Base-by-base conservation (phyloP, 2,113 vertebrate species). In the Aspiorhynchus laticeps region DNA sequence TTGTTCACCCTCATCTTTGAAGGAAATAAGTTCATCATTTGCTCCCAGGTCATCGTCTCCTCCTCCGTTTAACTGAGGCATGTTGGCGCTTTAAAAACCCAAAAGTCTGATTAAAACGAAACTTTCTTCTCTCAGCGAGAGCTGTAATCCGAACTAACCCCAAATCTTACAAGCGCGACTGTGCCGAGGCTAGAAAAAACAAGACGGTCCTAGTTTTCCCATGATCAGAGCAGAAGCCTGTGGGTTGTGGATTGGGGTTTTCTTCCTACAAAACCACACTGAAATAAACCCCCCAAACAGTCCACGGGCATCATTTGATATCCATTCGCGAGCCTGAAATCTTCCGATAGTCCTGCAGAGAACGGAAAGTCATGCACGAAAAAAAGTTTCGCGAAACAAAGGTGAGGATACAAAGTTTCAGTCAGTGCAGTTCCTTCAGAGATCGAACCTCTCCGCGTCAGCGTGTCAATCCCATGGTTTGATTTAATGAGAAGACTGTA, bases 1-100 rank as follows among this genome's bases (percentile, higher is more conserved):
- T 89, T 96, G 96, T 69, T 97, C 96, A 6, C 97, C 97, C 51
- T 98, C 97, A 89, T 98, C 97, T 92, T 97, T 96, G 86, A 98
- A 98, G 2, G 95, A 91, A 90, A 98, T 97, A 89, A 98, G 94
- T 90, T 98, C 97, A 87, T 98, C 97, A 86, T 92, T 97, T 3
- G 97, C 97, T 38, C 97, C 97, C 93, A 98, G 88, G 82, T 97
- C 97, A 90, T 97, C 97, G 17, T 96, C 95, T 82, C 95, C 96
- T 67, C 88, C 92, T 10, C 93, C 92, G 88, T 91, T 93, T 61
- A 96, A 87, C 91, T 96, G 95, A 87, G 96, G 95, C 96, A 96
- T 96, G 87, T 91, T 89, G 71, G 36, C 51, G 3, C 26, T 79
- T 36, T 41, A 78, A 85, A 76, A 41, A 26, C n/a, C 76, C 26